Conservation (phyloP, 1,140 invertebrate species). For the Chironomus striatipennis region DNA sequence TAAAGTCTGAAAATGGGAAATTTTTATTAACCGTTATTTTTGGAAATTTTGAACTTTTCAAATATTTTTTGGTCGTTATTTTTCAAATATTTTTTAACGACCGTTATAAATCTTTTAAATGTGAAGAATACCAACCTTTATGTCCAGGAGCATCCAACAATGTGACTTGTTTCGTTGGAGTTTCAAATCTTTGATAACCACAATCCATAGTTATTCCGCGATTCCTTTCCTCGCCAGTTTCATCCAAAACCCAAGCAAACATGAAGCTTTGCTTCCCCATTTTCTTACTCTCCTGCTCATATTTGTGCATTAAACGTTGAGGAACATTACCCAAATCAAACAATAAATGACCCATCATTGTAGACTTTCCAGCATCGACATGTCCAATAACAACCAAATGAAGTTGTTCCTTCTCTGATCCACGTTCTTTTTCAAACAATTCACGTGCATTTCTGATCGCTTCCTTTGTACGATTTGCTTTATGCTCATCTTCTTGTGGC, state of each 20-base stretch:
- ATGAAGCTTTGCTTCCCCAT: conserved; percentile 96
- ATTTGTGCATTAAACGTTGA: conserved; percentile 89
- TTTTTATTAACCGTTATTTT: no score
- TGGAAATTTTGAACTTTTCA: no score
- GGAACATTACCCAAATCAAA: conserved; percentile 85
- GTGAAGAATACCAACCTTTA: conserved; percentile 46
- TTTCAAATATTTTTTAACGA: neutral
- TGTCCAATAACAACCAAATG: conserved; percentile 96
- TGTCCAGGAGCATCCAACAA: conserved; percentile 96
- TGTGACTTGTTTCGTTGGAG: conserved; percentile 72
- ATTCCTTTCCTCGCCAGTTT: conserved; percentile 93
- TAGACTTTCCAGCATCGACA: conserved; percentile 99
- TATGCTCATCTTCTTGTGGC: conserved; percentile 33
- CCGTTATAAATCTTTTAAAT: neutral
- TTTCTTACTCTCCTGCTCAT: conserved; percentile 96
- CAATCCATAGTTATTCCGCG: conserved; percentile 93
- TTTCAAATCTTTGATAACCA: conserved; percentile 89
- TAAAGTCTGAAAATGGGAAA: conserved; percentile 60
- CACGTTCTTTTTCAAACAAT: conserved; percentile 65
- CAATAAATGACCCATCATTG: conserved; percentile 90
- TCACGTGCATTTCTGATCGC: conserved; percentile 33
- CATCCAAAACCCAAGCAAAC: conserved; percentile 99
- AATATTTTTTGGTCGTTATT: neutral
- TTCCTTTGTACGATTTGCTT: conserved; percentile 34
- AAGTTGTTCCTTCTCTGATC: conserved; percentile 70